Base-by-base conservation (phyloP, 2,113 vertebrate species). In the Neopipo cinnamomea region DNA sequence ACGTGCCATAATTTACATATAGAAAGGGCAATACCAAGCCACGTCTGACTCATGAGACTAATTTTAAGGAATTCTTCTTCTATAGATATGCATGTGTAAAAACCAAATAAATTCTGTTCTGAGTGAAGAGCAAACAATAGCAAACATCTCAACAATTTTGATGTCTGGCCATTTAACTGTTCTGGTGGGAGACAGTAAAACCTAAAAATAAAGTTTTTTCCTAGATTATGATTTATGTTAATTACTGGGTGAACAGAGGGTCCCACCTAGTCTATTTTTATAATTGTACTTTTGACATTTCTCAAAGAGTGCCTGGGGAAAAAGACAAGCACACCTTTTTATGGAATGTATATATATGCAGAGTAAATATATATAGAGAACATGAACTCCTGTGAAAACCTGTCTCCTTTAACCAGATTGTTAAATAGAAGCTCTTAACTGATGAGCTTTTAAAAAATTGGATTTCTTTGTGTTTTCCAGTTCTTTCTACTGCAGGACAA, bases 261-360 rank as follows among this genome's bases (percentile, higher is more conserved):
- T 94, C 87, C 58, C 58, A 76, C 31, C 41, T 19, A 88, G 59
- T 37, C 75, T 94, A 16, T 70, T 85, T 66, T 47, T 91, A 25
- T 84, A 95, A 88, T 8, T 86, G 63, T 35, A 90, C 88, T 94
- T 91, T 47, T 84, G 72, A 93, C 90, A 88, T 83, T 88, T 89
- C 71, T 90, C 50, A 74, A 27, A 68, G 63, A 63, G 42, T 37
- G 92, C 63, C 90, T 53, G 47, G 12, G 91, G 89, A 68, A 90
- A 77, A 76, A 83, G 59, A 80, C 2, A 90, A 85, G 63, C 63
- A 62, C 90, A 46, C 72, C 85, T 90, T 80, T 84, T 67, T 17
- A 67, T 14, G 82, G 85, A 88, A 94, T 84, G 88, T 44, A 30
- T 55, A 46, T n/a, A 11, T 14, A 90, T 67, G 55, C 27, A 79